Percentiles rank a stretch among this genome's conserved stretches.
Conservation (phyloP, 2,888 invertebrate genomes). For the Aelia acuminata region DNA sequence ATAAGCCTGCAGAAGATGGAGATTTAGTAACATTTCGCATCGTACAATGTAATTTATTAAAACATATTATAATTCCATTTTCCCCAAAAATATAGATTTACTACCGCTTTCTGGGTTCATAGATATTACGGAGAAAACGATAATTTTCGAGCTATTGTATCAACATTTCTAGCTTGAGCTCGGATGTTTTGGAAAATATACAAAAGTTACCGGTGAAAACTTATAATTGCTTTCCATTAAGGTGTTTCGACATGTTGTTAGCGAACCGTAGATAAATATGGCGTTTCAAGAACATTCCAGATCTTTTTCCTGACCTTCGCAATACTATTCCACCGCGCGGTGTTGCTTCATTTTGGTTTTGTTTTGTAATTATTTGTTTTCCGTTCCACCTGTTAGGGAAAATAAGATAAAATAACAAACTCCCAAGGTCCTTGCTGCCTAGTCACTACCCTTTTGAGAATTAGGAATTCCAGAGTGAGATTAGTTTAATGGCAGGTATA, state of each 20-base stretch:
- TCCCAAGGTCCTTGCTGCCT: neutral
- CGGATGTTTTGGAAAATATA: slow-evolving; percentile 3
- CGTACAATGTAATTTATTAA: no score
- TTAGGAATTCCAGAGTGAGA: neutral
- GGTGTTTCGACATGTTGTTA: neutral
- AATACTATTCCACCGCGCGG: neutral
- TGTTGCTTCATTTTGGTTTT: neutral
- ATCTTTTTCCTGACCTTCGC: slow-evolving; percentile 1
- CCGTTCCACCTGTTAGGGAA: neutral
- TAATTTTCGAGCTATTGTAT: no score
- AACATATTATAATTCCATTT: no score
- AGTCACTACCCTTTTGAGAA: neutral
- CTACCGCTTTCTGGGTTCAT: no score
- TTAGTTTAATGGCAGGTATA: neutral
- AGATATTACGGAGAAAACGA: no score
- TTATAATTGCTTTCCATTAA: slow-evolving; percentile 3
- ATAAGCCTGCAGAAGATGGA: no score
- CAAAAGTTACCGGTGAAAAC: neutral
- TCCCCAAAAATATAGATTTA: no score
- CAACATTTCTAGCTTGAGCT: neutral
- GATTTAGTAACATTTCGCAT: no score
- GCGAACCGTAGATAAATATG: neutral
- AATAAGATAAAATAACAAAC: no score
- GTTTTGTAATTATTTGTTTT: neutral
- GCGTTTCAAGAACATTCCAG: neutral